Evolutionary conservation across 2,113 vertebrate genomes (phyloP), one percentile per base, ranked within the genome.

Genomic region (Clarias macrocephalus): DNA sequence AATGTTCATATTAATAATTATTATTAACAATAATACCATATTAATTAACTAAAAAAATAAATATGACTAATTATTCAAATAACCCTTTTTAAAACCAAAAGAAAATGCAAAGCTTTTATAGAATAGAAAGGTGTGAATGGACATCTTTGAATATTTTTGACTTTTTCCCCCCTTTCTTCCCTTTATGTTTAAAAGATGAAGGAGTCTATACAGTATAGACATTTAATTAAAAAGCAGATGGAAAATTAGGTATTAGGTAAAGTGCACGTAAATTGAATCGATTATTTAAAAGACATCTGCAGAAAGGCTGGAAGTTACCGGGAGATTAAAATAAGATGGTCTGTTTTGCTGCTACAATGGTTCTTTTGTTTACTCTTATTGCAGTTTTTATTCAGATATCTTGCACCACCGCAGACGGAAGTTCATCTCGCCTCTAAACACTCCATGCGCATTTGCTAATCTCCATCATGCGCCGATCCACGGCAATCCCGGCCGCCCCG

Each of bases 401-500:
- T 52, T 83, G 16, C 79, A 63, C 28, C 56, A 19, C 83, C 70
- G 33, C 33, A 52, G 60, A 62, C 21, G 52, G 77, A 86, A 72
- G 28, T 42, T 33, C 42, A 80, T 52, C 4, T 23, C 63, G 15
- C 66, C 52, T 85, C 83, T 23, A 82, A 57, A 28, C 28, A 18
- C 57, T 60, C 57, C 60, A 70, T 60, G 48, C 42, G 63, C 80
- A 89, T 88, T 77, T 79, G 60, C 77, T 88, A 80, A 82, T 60
- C 72, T 87, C 86, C 89, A 90, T 91, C 88, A 73, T 83, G 88
- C 88, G 88, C 19, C 70, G 62, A 83, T 79, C 82, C 86, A 57
- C 89, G 84, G 30, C 80, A 85, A 65, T 84, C 75, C 85, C 80
- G 80, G 82, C 82, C 83, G 63, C 72, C 60, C 23, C 86, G 30